Percentiles rank a stretch among this genome's conserved stretches.
Evolutionary conservation across 2,113 vertebrate species (phyloP).

Genomic region (Ageneiosus marmoratus): DNA sequence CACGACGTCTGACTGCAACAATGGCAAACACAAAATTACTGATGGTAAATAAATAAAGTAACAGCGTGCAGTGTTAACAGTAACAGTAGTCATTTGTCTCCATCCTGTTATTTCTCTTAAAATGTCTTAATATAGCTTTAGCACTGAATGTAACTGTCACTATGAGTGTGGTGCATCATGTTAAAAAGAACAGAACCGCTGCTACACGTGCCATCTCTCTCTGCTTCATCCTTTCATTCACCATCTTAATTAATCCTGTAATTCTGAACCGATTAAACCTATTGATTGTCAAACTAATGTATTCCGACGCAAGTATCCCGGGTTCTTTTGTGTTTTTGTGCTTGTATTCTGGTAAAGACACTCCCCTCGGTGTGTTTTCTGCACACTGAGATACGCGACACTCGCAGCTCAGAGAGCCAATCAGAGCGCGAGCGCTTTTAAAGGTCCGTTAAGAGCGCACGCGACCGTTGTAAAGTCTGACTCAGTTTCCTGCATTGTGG

Average conservation of each 20-base stretch:
- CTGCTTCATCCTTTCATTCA: not conserved
- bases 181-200: not conserved
- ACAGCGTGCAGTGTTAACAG: not conserved
- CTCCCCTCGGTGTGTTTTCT: constrained; percentile 34
- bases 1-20: no score
- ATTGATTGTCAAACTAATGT: constrained; percentile 2
- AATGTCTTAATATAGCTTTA: not conserved
- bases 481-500: constrained; percentile 1
- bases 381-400: constrained; percentile 7
- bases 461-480: constrained; percentile 30
- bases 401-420: constrained; percentile 51
- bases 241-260: not conserved
- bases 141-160: not conserved
- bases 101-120: not conserved
- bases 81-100: not conserved
- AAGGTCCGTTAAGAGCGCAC: constrained; percentile 48
- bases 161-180: not conserved
- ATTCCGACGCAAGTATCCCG: not conserved
- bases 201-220: not conserved
- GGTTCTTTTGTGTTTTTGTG: constrained; percentile 13
- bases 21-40: no score
- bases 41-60: no score
- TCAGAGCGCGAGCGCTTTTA: constrained; percentile 55
- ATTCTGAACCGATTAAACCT: not conserved
- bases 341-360: constrained; percentile 31